phyloP scores from a whole-genome alignment of 2,113 vertebrate species.

The Telmatochromis sp. region DNA sequence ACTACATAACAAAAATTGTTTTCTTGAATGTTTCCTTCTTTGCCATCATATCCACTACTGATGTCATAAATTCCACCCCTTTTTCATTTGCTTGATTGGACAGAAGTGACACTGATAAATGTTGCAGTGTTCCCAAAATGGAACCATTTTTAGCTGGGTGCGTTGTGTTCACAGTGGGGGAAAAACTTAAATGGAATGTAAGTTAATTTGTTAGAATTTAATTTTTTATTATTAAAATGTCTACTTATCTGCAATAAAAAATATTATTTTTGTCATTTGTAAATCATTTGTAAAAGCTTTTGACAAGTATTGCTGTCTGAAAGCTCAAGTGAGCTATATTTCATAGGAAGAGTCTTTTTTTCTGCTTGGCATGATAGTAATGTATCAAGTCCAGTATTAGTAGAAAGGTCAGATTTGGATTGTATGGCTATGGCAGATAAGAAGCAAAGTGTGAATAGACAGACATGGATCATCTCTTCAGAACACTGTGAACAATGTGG shows the following conservation, averaged over 20 bases:
- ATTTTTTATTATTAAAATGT: background rate
- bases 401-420: conserved; percentile 13
- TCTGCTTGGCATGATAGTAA: background rate
- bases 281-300: background rate
- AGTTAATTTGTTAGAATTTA: background rate
- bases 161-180: background rate
- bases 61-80: background rate
- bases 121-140: background rate
- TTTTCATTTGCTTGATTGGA: background rate
- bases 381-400: background rate
- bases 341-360: background rate
- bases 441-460: background rate
- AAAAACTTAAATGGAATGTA: too few relatives aligned
- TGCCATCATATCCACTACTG: background rate
- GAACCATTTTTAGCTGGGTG: background rate
- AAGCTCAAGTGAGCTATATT: background rate
- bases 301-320: background rate
- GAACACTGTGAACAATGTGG: background rate
- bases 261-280: background rate
- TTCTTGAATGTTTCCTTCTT: background rate
- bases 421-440: background rate
- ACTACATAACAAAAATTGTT: background rate
- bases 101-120: background rate
- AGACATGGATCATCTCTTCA: background rate
- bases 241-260: background rate